These are phyloP conservation scores for Erynnis tages DNA, from an alignment of 2,888 invertebrate species.

Conservation along the genomic window DNA sequence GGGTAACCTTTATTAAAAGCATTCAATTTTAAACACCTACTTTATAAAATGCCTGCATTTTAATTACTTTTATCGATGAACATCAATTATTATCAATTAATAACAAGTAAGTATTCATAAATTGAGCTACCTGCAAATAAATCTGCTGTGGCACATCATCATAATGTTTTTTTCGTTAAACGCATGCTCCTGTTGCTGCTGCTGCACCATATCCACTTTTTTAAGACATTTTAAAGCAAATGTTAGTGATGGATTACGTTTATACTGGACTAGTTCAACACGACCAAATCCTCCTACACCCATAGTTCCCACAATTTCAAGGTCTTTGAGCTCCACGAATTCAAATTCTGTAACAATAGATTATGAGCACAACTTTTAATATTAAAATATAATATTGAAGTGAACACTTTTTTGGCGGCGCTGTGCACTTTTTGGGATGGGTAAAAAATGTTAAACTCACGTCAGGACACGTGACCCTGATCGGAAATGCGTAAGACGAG, in stretches of 20 bases:
- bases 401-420: too few relatives aligned
- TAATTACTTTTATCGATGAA: background rate
- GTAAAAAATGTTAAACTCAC: too few relatives aligned
- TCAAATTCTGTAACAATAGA: constrained; percentile 76
- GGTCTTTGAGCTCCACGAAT: constrained; percentile 87
- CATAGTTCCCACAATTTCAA: constrained; percentile 91
- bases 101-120: background rate
- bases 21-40: too few relatives aligned
- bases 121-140: constrained; percentile 86
- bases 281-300: constrained; percentile 97
- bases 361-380: too few relatives aligned
- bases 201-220: constrained; percentile 93
- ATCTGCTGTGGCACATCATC: constrained; percentile 89
- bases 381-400: too few relatives aligned
- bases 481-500: too few relatives aligned
- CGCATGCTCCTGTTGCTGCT: constrained; percentile 94
- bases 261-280: constrained; percentile 88
- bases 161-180: constrained; percentile 93
- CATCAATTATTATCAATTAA: background rate
- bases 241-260: constrained; percentile 75
- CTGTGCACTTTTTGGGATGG: too few relatives aligned
- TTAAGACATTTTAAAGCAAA: constrained; percentile 95
- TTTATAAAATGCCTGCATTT: too few relatives aligned
- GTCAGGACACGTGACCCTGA: too few relatives aligned
- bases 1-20: too few relatives aligned